Conservation (phyloP, 2,888 invertebrate genomes). For the Cosmia pyralina region DNA sequence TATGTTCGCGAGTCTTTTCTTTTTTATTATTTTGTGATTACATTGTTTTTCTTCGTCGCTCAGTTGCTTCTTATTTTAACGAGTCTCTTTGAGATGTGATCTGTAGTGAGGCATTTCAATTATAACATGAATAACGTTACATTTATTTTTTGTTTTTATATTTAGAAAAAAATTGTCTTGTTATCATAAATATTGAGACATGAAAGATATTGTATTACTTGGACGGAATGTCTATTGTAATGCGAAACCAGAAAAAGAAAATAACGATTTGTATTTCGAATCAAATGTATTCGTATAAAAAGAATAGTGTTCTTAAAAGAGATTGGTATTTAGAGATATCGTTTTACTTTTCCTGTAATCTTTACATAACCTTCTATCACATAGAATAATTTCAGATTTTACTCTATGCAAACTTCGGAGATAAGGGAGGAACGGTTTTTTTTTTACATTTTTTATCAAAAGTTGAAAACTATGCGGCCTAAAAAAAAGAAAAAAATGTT, state of each 20-base stretch:
- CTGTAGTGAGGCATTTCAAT: conserved; percentile 10
- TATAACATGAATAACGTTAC: not conserved
- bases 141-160: not conserved
- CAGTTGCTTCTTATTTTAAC: not conserved
- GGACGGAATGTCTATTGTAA: no score
- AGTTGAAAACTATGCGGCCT: no score
- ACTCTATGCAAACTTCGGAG: no score
- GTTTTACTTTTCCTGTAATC: no score
- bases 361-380: no score
- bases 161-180: not conserved
- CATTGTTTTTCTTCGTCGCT: conserved; percentile 11
- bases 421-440: no score
- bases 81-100: conserved; percentile 14
- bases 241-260: not conserved
- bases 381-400: no score
- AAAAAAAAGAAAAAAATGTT: no score
- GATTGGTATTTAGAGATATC: no score
- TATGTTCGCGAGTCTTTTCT: conserved; percentile 23
- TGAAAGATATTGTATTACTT: not conserved
- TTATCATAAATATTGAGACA: not conserved
- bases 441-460: no score
- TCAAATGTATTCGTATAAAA: no score
- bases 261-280: not conserved
- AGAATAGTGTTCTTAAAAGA: no score
- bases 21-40: conserved; percentile 18